Base-by-base conservation (phyloP, 2,797 vertebrate genomes). In the Zenarchopterus dispar region DNA sequence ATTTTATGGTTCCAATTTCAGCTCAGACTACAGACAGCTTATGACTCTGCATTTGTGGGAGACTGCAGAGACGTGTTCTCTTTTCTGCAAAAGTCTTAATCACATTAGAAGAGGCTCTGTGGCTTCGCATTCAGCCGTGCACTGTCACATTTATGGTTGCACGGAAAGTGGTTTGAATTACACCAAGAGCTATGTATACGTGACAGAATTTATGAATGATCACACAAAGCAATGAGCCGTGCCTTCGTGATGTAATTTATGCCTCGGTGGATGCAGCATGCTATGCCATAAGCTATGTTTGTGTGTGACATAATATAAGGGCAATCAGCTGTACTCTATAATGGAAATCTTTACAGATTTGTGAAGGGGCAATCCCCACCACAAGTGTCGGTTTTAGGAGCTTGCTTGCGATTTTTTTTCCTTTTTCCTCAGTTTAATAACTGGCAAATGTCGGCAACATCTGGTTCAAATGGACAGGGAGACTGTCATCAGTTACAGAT, bases 371-470 rank as follows among this genome's bases (percentile, higher is more conserved):
- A 84, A 79, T 82, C 85, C 75, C 84, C 80, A 85, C 72, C 80
- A 63, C 8, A 36, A 84, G 77, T 85, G 83, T 87, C 85, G 67
- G 78, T 87, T 87, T 89, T 79, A 85, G 82, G 81, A 73, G 81
- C 75, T 84, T 63, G 78, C 77, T 84, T 80, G 75, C 54, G 62
- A 78, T 89, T 81, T 84, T 84, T 36, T 10, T 36, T 5, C 11
- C 11, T 10, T 28, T 28, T 28, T 28, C 4, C 11, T 59, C 67
- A 67, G 65, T 85, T 89, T 88, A 85, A 83, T 80, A 75, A 80
- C 77, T 77, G 78, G 82, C 86, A 81, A 88, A 88, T 74, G 82
- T 83, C 71, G 88, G 76, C 61, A 80, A 88, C 89, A 90, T 90
- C 89, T 90, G 88, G 77, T 82, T 84, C 58, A 80, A 75, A 89